Percentiles rank a stretch among this genome's conserved stretches.
phyloP scores from a whole-genome alignment of 2,797 vertebrate species.

The Meda fulgida region DNA sequence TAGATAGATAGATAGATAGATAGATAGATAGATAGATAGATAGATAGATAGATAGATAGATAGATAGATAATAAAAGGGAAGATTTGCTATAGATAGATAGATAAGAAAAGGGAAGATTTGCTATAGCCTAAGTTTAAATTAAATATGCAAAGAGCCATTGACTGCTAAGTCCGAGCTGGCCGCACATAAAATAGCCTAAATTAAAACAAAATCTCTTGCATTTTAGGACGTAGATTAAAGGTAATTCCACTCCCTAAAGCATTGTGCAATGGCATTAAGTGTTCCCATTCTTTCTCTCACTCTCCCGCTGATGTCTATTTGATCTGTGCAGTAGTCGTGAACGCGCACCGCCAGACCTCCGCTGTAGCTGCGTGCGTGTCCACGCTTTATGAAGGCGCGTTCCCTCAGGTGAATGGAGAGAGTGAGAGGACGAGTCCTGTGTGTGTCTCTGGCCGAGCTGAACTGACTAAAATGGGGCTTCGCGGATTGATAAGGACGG shows the following conservation, averaged over 20 bases:
- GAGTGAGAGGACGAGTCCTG: slow-evolving; percentile 68
- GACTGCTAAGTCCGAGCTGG: no score
- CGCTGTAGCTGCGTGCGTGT: slow-evolving; percentile 58
- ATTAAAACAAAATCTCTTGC: slow-evolving; percentile 26
- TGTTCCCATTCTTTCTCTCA: slow-evolving; percentile 18
- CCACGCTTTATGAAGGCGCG: slow-evolving; percentile 76
- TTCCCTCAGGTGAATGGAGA: slow-evolving; percentile 58
- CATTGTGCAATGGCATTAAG: neutral
- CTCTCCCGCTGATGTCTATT: neutral
- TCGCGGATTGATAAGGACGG: slow-evolving; percentile 20
- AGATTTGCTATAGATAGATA: no score
- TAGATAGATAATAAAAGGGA: neutral
- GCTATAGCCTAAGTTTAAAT: no score
- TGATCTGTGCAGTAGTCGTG: slow-evolving; percentile 13
- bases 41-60: neutral
- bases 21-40: neutral
- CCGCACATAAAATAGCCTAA: neutral
- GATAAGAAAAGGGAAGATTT: neutral
- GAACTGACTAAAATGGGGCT: slow-evolving; percentile 46
- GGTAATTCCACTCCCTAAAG: slow-evolving; percentile 14
- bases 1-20: neutral
- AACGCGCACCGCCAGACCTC: slow-evolving; percentile 42
- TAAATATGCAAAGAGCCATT: neutral
- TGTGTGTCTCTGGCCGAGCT: slow-evolving; percentile 62
- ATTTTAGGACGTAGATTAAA: neutral